Percentiles rank a stretch among this genome's conserved stretches.
Conservation (phyloP, 1,140 invertebrate genomes). For the Trypoxylus dichotomus region DNA sequence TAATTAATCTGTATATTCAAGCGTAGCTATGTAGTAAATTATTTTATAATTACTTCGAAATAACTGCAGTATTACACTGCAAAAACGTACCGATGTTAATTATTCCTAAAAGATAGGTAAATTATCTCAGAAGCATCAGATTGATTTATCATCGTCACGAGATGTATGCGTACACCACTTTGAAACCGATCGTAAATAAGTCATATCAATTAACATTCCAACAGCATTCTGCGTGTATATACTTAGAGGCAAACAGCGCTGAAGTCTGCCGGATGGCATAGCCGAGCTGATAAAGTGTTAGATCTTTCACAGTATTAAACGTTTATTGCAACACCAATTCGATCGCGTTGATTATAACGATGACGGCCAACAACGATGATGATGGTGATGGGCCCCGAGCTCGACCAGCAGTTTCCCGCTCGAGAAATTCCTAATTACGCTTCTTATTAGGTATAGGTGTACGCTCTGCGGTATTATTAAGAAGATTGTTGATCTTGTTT, state of each 20-base stretch:
- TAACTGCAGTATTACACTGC: neutral
- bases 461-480: neutral
- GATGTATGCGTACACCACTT: neutral
- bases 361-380: neutral
- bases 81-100: neutral
- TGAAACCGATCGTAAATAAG: conserved; percentile 1
- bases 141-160: neutral
- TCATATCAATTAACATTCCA: conserved; percentile 19
- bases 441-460: neutral
- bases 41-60: neutral
- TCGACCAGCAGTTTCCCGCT: neutral
- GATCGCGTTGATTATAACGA: conserved; percentile 12
- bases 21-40: neutral
- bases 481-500: conserved; percentile 21
- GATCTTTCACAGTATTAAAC: neutral
- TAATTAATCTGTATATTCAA: no score
- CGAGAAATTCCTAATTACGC: conserved; percentile 9
- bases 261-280: neutral
- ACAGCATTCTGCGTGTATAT: neutral
- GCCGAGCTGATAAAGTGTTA: neutral
- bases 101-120: neutral
- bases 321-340: conserved; percentile 23
- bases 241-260: neutral
- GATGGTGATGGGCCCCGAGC: neutral
- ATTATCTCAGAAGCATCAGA: neutral